Conservation (phyloP, 92 coral and sea anemone species). For the Plumapathes pennacea region DNA sequence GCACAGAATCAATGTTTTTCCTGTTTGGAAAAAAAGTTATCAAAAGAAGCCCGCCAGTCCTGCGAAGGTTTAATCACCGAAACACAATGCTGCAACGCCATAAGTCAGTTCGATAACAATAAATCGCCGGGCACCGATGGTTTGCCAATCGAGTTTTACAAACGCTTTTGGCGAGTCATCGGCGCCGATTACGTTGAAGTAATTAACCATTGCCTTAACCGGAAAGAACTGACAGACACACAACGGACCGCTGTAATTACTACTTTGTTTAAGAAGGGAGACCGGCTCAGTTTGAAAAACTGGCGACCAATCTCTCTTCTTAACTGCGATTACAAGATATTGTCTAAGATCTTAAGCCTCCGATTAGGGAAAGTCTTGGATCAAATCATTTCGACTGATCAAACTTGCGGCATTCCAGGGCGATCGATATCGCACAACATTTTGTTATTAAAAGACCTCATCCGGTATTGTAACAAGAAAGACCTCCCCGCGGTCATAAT, state of each 20-base stretch:
- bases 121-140: constrained; percentile 7
- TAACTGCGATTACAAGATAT: constrained; percentile 13
- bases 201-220: not conserved
- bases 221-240: not conserved
- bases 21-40: not conserved
- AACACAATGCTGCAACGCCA: constrained; percentile 1
- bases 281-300: constrained; percentile 4
- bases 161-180: constrained; percentile 17
- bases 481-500: not conserved
- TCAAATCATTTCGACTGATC: not conserved
- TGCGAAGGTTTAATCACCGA: constrained; percentile 10
- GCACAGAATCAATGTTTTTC: not conserved
- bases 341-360: constrained; percentile 3
- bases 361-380: constrained; percentile 12
- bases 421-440: constrained; percentile 17
- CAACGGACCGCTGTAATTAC: constrained; percentile 18
- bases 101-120: not conserved
- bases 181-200: not conserved
- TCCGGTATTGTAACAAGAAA: not conserved
- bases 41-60: not conserved
- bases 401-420: constrained; percentile 21
- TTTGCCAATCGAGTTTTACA: constrained; percentile 7
- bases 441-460: constrained; percentile 1
- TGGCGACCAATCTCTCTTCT: constrained; percentile 33
- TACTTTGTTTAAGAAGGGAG: constrained; percentile 13